These are phyloP conservation scores for Eleutherodactylus coqui DNA, from an alignment of 2,797 vertebrate genomes.

Conservation along the genomic window DNA sequence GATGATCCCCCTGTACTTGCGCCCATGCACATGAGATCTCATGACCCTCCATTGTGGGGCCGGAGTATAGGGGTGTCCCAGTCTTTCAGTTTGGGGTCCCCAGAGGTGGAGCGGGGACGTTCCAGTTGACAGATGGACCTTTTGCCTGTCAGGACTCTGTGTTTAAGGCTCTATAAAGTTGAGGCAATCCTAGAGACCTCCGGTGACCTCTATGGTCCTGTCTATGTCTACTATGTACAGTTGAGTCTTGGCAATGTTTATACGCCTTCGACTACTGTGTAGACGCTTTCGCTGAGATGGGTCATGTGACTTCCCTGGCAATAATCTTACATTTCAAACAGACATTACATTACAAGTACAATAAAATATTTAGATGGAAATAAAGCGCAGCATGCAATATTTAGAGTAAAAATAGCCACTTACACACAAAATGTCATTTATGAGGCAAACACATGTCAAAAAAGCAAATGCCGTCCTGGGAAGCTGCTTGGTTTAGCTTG, in stretches of 20 bases:
- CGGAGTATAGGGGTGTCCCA: not conserved
- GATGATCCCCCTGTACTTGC: too few species aligned
- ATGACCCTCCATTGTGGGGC: not conserved
- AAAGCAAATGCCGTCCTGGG: not conserved
- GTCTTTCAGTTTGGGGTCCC: not conserved
- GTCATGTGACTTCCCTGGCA: slow-evolving; percentile 4
- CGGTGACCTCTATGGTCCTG: slow-evolving; percentile 39
- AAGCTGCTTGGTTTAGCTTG: not conserved
- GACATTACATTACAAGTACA: slow-evolving; percentile 12
- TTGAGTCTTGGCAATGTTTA: not conserved
- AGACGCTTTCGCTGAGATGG: slow-evolving; percentile 7
- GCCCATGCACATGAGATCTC: too few species aligned
- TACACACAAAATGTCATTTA: not conserved
- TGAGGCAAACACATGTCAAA: not conserved
- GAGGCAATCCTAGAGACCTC: slow-evolving; percentile 2
- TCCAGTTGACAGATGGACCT: not conserved
- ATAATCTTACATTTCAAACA: not conserved
- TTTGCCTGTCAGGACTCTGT: not conserved
- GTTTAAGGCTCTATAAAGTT: slow-evolving; percentile 26
- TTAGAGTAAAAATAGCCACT: not conserved
- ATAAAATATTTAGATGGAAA: slow-evolving; percentile 14
- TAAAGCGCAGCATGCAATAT: slow-evolving; percentile 4
- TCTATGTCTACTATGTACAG: not conserved
- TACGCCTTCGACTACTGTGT: not conserved
- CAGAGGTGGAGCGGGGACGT: not conserved